Conservation (phyloP, 2,888 invertebrate genomes). For the Dyspetes luteomarginatus region DNA sequence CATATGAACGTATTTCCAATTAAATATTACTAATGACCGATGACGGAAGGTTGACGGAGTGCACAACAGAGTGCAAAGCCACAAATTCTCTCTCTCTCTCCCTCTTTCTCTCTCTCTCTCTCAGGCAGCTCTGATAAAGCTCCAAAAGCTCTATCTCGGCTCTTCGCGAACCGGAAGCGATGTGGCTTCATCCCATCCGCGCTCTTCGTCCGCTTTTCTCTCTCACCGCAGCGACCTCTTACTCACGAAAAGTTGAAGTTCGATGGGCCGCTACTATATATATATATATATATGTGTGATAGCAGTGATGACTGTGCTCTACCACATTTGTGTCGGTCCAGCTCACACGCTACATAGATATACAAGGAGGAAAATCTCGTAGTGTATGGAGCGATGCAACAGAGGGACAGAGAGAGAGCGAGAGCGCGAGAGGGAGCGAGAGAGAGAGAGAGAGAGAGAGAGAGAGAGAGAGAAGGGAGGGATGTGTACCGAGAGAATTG, state of each 20-base stretch:
- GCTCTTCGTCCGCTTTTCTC: constrained; percentile 22
- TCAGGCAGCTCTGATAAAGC: not conserved
- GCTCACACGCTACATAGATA: not conserved
- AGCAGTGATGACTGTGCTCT: constrained; percentile 8
- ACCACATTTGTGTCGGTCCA: constrained; percentile 37
- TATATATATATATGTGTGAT: not conserved
- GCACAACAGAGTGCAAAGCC: constrained; percentile 27
- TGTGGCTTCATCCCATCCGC: constrained; percentile 36
- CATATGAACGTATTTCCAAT: too few species aligned
- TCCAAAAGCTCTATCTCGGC: not conserved
- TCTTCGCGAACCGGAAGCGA: constrained; percentile 32
- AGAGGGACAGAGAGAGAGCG: not conserved
- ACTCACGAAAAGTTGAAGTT: constrained; percentile 41
- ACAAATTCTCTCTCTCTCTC: not conserved
- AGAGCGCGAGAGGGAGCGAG: not conserved
- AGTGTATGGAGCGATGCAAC: constrained; percentile 16
- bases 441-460: constrained; percentile 7
- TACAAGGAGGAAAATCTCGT: constrained; percentile 21
- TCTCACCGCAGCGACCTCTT: not conserved
- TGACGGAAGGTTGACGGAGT: not conserved
- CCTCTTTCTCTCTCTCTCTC: not conserved
- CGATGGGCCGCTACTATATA: constrained; percentile 1
- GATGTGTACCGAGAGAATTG: constrained; percentile 68
- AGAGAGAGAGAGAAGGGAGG: constrained; percentile 45
- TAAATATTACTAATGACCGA: not conserved